Evolutionary conservation across 2,113 vertebrate species (phyloP), one percentile per base, ranked within the genome.

Genomic region (Sturnus vulgaris): DNA sequence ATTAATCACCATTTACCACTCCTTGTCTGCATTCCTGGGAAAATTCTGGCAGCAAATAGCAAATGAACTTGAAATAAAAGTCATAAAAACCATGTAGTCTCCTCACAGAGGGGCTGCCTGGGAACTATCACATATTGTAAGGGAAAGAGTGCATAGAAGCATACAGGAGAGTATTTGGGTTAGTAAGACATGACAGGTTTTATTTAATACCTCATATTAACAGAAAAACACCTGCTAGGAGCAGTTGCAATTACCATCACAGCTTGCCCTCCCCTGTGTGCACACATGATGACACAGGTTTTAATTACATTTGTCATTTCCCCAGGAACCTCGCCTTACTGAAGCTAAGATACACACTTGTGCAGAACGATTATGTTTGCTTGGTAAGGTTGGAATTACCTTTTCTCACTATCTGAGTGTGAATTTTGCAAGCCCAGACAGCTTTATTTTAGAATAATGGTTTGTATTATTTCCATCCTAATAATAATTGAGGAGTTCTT

Each of bases 281-380:
- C n/a, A 16, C 59, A 55, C 78, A 55, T 28, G 82, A 96, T 86
- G 82, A 95, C 79, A 52, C 59, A 90, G 59, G 44, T 91, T 95
- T 96, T 96, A 96, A 97, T 94, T 96, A 96, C 85, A 88, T 25
- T 95, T 93, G 85, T 88, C 75, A 59, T 96, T 85, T 95, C 92
- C 93, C 87, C 71, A 49, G 90, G 79, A 90, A 65, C 52, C 44
- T 47, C 86, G 68, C 60, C 68, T 91, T 91, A 64, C 39, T 92
- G 47, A 91, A 63, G 42, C 24, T 42, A 61, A 71, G 60, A 50
- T 12, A 47, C 5, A 42, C 75, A 92, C 73, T 66, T 80, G 31
- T 40, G 47, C 66, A 79, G 61, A 81, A 91, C 9, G 12, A 90
- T 76, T 61, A 70, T 18, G 35, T 82, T 82, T 88, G 64, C 47